Evolutionary conservation across 2,888 invertebrate genomes (phyloP), one percentile per base, ranked within the genome.

Genomic region (Yponomeuta sedellus): DNA sequence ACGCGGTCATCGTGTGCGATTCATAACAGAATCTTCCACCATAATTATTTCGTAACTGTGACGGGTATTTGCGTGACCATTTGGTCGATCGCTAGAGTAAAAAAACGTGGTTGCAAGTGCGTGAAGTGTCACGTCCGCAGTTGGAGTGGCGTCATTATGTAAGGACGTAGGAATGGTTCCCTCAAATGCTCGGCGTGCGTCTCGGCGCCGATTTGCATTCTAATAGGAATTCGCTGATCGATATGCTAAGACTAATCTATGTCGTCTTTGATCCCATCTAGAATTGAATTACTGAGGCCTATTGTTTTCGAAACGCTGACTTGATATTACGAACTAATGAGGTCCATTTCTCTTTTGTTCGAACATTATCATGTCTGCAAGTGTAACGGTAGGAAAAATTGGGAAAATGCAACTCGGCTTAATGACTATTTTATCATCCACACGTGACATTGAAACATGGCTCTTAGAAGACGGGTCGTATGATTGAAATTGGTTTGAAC

Each of bases 401-500:
- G 12, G 44, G 1, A 52, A 52, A 52, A 52, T 52, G 44, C 44
- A 52, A 52, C 44, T 52, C 44, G 4, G 44, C 44, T 16, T 52
- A 52, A 52, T 16, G 12, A 16, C 44, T 52, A 8, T 52, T 52
- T 52, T 16, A 16, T 52, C 5, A 12, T 16, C 44, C 44, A 52
- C 44, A 34, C 6, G 34, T 34, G 34, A 8, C 34, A 34, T 8
- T 34, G 34, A 34, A 34, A 8, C 1, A 34, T 34, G 10, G 34
- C 8, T 34, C 34, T 34, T 34, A 34, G 34, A 34, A 8, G 34
- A 34, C 3, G 6, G 34, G 6, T 34, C 34, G 34, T 16, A 52
- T 12, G 16, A 52, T 52, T 52, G 44, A 16, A 52, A 52, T 52
- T 1, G 44, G 44, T 52, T 52, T 3, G 44, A 52, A 91, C 91